These are phyloP conservation scores for Amazona vittata DNA, from an alignment of 2,113 vertebrate genomes.

Conservation along the genomic window DNA sequence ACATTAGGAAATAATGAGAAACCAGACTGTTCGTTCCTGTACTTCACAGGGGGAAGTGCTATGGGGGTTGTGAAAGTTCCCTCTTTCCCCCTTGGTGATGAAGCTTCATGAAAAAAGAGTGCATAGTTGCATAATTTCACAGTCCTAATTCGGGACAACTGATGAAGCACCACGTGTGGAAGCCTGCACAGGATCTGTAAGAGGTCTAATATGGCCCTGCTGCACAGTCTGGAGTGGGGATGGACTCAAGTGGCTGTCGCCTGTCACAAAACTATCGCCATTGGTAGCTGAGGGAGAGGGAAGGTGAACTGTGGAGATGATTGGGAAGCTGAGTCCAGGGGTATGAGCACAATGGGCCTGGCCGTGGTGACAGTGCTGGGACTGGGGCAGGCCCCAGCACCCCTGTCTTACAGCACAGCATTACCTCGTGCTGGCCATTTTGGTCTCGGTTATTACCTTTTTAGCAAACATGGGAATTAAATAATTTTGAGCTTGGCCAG, in stretches of 20 bases:
- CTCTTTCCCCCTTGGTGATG: background rate
- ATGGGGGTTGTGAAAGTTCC: background rate
- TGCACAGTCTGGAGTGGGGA: accelerated
- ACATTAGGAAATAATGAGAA: background rate
- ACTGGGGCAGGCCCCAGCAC: background rate
- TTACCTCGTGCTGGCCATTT: background rate
- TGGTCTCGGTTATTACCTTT: background rate
- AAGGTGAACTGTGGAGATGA: background rate
- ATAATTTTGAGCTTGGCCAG: background rate
- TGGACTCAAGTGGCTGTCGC: background rate
- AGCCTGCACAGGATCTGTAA: no score
- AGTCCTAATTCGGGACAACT: accelerated
- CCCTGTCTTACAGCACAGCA: accelerated
- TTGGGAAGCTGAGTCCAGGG: accelerated
- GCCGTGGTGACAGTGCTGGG: background rate
- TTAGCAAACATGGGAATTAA: background rate
- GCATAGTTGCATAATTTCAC: background rate
- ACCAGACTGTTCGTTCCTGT: background rate
- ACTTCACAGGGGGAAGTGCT: background rate
- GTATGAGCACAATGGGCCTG: accelerated
- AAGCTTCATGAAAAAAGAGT: background rate
- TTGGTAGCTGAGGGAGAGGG: background rate
- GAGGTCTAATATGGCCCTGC: accelerated
- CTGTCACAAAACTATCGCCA: accelerated
- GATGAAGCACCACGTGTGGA: accelerated